A percentile compares a stretch with the other conserved stretches of the same genome.
These are phyloP conservation scores for Drosophila ironensis DNA, from an alignment of 1,140 invertebrate species.

Conservation along the genomic window DNA sequence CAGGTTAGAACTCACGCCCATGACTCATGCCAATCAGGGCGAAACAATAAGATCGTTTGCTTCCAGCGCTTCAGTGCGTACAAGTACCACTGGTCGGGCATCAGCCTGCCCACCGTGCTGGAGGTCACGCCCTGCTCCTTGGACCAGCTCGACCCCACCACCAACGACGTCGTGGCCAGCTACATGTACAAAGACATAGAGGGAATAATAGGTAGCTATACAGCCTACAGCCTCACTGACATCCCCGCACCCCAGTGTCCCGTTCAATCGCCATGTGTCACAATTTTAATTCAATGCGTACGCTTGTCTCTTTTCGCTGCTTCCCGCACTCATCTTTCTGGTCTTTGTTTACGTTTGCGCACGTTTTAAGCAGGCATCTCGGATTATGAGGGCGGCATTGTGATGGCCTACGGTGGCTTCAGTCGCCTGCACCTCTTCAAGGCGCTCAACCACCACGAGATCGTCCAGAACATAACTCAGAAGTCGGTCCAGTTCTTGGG, in stretches of 20 bases:
- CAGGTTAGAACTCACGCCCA: constrained; percentile 83
- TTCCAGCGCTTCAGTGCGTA: constrained; percentile 93
- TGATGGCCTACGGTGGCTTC: constrained; percentile 93
- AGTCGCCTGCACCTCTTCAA: constrained; percentile 95
- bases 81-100: constrained; percentile 98
- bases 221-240: constrained; percentile 22
- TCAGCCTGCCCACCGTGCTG: constrained; percentile 91
- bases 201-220: constrained; percentile 84
- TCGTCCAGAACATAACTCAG: constrained; percentile 93
- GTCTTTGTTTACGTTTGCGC: constrained; percentile 67
- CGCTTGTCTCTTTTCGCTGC: constrained; percentile 40
- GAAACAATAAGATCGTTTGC: background rate
- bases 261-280: constrained; percentile 24
- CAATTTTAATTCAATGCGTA: constrained; percentile 49
- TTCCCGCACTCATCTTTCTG: constrained; percentile 64
- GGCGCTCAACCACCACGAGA: constrained; percentile 90
- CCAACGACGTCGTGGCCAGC: constrained; percentile 89
- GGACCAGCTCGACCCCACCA: constrained; percentile 94
- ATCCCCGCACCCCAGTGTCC: constrained; percentile 20
- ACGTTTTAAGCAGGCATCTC: constrained; percentile 84
- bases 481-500: constrained; percentile 90
- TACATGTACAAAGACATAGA: constrained; percentile 98
- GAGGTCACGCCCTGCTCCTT: constrained; percentile 95
- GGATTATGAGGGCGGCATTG: constrained; percentile 91
- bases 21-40: background rate